Evolutionary conservation across 2,113 vertebrate species (phyloP).

Genomic region (Chaetorhynchus papuensis): DNA sequence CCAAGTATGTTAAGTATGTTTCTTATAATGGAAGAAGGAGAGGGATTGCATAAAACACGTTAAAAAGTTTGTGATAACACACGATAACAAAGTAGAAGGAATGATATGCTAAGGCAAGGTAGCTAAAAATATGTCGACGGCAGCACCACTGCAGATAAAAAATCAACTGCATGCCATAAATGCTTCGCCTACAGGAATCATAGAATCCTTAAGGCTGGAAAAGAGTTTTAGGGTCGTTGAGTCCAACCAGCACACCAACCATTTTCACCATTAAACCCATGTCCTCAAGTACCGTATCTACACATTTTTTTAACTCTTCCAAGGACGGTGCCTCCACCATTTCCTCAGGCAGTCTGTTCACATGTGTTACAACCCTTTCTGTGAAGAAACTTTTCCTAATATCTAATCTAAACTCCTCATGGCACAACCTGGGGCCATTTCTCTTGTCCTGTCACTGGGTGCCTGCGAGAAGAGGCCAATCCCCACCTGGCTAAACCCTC

Average conservation of each 20-base stretch:
- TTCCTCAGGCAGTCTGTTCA: background rate
- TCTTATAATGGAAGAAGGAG: background rate
- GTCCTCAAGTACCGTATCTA: background rate
- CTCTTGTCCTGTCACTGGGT: background rate
- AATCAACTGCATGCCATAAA: background rate
- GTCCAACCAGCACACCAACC: background rate
- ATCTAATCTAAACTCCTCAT: background rate
- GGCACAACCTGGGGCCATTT: background rate
- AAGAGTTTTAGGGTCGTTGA: background rate
- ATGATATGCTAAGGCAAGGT: background rate
- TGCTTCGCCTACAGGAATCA: background rate
- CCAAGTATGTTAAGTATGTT: background rate
- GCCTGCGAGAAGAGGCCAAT: rapidly evolving
- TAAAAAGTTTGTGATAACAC: background rate
- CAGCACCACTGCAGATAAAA: background rate
- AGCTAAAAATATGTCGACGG: background rate
- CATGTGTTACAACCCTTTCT: rapidly evolving
- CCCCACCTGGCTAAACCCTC: rapidly evolving
- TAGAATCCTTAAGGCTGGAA: background rate
- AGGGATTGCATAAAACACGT: background rate
- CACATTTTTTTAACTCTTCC: background rate
- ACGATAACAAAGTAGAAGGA: background rate
- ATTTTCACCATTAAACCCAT: background rate
- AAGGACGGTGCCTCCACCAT: background rate
- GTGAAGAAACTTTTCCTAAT: background rate